Evolutionary conservation across 2,888 invertebrate species (phyloP), one percentile per base, ranked within the genome.

Genomic region (Meandrusa payeni): DNA sequence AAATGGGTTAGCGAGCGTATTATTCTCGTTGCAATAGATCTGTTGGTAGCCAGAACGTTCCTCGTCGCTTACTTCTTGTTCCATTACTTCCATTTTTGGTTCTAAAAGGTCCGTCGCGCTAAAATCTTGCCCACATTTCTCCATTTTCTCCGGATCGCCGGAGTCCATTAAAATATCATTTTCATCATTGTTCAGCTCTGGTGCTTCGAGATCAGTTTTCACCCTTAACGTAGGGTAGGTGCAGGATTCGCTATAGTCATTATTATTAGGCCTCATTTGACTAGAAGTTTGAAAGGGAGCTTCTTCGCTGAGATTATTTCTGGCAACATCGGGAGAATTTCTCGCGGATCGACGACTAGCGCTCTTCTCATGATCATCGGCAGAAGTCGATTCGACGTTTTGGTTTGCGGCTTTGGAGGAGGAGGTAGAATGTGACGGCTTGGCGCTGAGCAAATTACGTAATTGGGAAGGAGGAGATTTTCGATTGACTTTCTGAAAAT

Each of bases 81-180:
- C 93, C 67, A 93, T 91, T 56, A 92, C 88, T 86, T 93, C 93
- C 79, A 92, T 83, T 89, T 93, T 93, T 62, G 93, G 93, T 87
- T 92, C 87, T 52, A 88, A 67, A 56, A 88, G 76, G 64, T 88
- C 88, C 22, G 83, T 72, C 51, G 82, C 86, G 52, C 71, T 82
- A 55, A 85, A 82, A 41, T 86, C 87, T 59, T 79, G 83, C 13
- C 38, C 43, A 59, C 76, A 72, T 59, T 81, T 82, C 43, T 81
- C 85, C 52, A 66, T 66, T 51, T 73, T 71, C 40, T 85, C 85
- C 34, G 73, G 55, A 58, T 85, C 87, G 48, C 82, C 85, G 32
- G 83, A 82, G 48, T 87, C 87, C 79, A 85, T 78, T 47, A 83
- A 74, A 53, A 77, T 74, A 55, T 86, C 87, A 56, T 68, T 78